Percentiles rank a stretch among this genome's conserved stretches.
Conservation (phyloP, 1,140 invertebrate species). For the Anthonomus grandis region DNA sequence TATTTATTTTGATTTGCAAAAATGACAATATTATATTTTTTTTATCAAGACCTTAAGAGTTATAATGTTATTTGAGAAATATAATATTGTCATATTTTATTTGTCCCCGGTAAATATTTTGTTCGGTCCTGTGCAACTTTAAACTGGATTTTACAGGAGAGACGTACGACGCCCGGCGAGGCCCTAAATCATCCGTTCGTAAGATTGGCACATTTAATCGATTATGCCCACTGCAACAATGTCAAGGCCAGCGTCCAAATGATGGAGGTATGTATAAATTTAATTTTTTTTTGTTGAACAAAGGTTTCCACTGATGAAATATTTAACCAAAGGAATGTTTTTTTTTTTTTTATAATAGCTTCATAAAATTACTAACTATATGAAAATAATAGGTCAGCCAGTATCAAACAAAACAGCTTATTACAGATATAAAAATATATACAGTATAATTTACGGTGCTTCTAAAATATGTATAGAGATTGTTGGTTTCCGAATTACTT, state of each 20-base stretch:
- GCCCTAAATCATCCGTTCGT: conserved; percentile 95
- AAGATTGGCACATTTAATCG: conserved; percentile 86
- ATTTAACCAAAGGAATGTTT: neutral
- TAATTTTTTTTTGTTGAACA: neutral
- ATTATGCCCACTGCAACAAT: conserved; percentile 95
- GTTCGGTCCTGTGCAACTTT: conserved; percentile 25
- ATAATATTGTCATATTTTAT: neutral
- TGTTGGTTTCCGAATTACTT: too few species aligned
- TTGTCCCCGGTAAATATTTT: neutral
- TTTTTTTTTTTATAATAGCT: neutral
- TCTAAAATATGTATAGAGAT: too few species aligned
- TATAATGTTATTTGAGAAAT: neutral
- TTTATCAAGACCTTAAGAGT: too few species aligned
- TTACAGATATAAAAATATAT: too few species aligned
- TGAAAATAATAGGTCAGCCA: too few species aligned
- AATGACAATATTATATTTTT: neutral
- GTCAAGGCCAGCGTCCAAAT: conserved; percentile 93
- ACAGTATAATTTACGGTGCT: too few species aligned
- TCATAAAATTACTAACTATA: too few species aligned
- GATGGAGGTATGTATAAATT: conserved; percentile 91
- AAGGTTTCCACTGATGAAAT: neutral
- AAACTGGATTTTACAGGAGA: conserved; percentile 60
- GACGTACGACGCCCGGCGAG: conserved; percentile 91
- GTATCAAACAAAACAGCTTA: too few species aligned
- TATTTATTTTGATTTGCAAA: conserved; percentile 47